Conservation (phyloP, 2,113 vertebrate species). For the Mobula birostris region DNA sequence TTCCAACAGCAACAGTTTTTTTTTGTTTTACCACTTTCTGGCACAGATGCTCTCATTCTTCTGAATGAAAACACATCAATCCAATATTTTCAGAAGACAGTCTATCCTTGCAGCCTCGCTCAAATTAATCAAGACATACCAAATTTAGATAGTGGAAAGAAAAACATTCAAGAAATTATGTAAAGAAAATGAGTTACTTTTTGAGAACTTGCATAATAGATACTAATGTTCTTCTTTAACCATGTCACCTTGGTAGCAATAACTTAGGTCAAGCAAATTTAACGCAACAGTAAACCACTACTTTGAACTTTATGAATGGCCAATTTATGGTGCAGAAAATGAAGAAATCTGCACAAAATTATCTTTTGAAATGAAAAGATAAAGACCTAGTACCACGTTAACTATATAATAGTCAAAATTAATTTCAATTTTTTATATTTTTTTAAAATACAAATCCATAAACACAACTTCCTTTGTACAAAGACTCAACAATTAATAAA, state of each 20-base stretch:
- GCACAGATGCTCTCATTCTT: not conserved
- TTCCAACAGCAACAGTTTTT: too few relatives aligned
- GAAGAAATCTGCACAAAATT: not conserved
- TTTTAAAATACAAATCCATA: not conserved
- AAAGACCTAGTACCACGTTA: not conserved
- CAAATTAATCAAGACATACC: not conserved
- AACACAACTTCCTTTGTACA: not conserved
- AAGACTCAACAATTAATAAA: not conserved
- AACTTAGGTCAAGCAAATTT: not conserved
- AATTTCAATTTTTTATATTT: not conserved
- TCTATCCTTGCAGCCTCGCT: not conserved
- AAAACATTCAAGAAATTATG: not conserved
- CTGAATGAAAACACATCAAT: not conserved
- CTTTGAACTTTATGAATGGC: not conserved
- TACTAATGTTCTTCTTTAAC: not conserved
- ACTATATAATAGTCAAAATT: not conserved
- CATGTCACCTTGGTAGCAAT: not conserved
- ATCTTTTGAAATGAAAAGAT: not conserved
- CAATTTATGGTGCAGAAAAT: not conserved
- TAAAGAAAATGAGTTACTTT: not conserved
- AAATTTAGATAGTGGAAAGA: not conserved
- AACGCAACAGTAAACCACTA: not conserved
- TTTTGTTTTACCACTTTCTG: not conserved
- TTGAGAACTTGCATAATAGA: not conserved
- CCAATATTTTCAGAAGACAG: not conserved